phyloP scores from a whole-genome alignment of 2,888 invertebrate species.

The Podotricha telesiphe region DNA sequence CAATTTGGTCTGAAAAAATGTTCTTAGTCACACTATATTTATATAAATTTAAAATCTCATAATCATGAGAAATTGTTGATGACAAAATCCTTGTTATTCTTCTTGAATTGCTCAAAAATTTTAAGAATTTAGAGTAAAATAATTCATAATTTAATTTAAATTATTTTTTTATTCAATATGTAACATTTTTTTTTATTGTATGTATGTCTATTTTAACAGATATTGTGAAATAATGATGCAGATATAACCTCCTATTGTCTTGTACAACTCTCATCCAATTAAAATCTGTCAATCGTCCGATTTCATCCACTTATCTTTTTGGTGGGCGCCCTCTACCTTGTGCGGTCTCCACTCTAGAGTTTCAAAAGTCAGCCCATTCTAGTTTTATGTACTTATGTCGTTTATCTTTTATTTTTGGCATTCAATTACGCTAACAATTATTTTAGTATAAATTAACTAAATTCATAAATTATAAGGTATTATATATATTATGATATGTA shows the following conservation, averaged over 20 bases:
- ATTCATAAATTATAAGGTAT: too few relatives aligned
- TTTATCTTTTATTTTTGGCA: not conserved
- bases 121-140: not conserved
- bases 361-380: constrained; percentile 9
- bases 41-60: too few relatives aligned
- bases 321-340: constrained; percentile 18
- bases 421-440: not conserved
- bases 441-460: too few relatives aligned
- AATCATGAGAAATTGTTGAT: too few relatives aligned
- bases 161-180: too few relatives aligned
- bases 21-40: too few relatives aligned
- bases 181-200: too few relatives aligned
- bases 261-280: constrained; percentile 20
- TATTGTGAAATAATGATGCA: constrained; percentile 18
- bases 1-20: too few relatives aligned
- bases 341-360: not conserved
- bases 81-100: too few relatives aligned
- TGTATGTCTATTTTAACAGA: not conserved
- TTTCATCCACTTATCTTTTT: constrained; percentile 24
- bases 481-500: too few relatives aligned
- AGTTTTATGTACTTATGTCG: not conserved
- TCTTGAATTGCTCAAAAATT: constrained; percentile 18
- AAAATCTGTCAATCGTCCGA: constrained; percentile 26
- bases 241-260: constrained; percentile 15
- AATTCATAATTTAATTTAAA: not conserved